These are phyloP conservation scores for Steinernema khuongi DNA, from an alignment of 1,140 invertebrate species.

Conservation along the genomic window DNA sequence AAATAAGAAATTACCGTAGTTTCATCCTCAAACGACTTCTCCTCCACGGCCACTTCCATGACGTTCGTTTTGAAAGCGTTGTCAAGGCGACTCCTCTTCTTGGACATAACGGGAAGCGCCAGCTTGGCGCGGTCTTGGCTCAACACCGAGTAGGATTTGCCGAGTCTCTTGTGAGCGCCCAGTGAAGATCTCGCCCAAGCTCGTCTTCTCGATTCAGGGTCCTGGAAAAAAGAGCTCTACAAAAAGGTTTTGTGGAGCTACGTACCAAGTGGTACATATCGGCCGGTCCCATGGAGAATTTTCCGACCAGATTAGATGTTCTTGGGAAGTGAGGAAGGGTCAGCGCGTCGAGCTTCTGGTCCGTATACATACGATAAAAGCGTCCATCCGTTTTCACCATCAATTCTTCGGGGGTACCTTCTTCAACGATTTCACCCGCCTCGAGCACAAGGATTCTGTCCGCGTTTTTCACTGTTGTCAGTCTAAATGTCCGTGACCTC, in stretches of 20 bases:
- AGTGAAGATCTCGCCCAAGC: slow-evolving; percentile 54
- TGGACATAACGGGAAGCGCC: slow-evolving; percentile 47
- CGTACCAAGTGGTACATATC: slow-evolving; percentile 39
- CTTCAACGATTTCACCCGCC: slow-evolving; percentile 62
- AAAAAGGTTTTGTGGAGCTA: too few species aligned
- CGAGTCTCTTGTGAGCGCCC: slow-evolving; percentile 45
- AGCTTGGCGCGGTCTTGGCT: slow-evolving; percentile 49
- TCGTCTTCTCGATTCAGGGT: slow-evolving; percentile 43
- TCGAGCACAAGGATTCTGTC: slow-evolving; percentile 65
- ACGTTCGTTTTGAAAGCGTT: slow-evolving; percentile 46
- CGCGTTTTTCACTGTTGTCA: slow-evolving; percentile 65
- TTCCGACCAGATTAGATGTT: slow-evolving; percentile 25
- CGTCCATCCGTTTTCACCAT: slow-evolving; percentile 53
- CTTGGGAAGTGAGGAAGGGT: slow-evolving; percentile 18
- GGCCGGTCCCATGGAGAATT: slow-evolving; percentile 42
- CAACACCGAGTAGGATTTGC: slow-evolving; percentile 53
- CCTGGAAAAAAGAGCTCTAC: too few species aligned
- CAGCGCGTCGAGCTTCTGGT: slow-evolving; percentile 39
- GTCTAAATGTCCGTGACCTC: slow-evolving; percentile 40
- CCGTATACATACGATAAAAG: slow-evolving; percentile 57
- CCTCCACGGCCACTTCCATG: slow-evolving; percentile 33
- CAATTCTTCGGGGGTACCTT: slow-evolving; percentile 62
- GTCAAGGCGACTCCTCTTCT: slow-evolving; percentile 33
- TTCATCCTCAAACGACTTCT: slow-evolving; percentile 43
- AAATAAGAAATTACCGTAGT: neutral